These are phyloP conservation scores for Prionailurus viverrinus DNA, from an alignment of 2,113 vertebrate genomes.

Conservation along the genomic window DNA sequence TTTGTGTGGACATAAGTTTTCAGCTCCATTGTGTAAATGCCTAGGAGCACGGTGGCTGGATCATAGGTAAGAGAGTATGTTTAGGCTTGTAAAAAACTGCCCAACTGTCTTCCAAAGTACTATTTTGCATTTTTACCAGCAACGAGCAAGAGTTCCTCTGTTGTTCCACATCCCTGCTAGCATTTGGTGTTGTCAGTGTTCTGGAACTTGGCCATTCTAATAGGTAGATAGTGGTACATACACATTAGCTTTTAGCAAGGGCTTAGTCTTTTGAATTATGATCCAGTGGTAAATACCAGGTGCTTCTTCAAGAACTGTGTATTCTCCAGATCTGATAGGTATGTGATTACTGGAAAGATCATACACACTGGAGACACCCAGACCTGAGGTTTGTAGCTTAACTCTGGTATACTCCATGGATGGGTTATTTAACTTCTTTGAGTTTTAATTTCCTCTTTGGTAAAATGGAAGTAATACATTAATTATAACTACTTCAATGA, in stretches of 20 bases:
- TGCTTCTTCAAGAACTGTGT: background rate
- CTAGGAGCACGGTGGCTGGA: background rate
- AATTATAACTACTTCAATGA: background rate
- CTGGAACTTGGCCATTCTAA: background rate
- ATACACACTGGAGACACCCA: background rate
- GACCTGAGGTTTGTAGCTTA: background rate
- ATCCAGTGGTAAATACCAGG: background rate
- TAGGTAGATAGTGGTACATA: background rate
- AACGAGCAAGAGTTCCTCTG: background rate
- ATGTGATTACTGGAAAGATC: background rate
- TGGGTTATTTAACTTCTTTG: background rate
- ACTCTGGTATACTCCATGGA: background rate
- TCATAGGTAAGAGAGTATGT: background rate
- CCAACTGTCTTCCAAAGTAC: background rate
- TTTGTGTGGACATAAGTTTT: background rate
- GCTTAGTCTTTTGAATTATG: background rate
- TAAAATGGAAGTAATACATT: background rate
- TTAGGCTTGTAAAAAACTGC: background rate
- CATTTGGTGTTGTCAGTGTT: background rate
- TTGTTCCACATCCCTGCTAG: background rate
- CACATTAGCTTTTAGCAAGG: slow-evolving; percentile 4
- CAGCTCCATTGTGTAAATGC: background rate
- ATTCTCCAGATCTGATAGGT: background rate
- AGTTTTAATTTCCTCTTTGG: background rate
- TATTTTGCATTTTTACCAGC: background rate